These are phyloP conservation scores for Andricus quercusramuli DNA, from an alignment of 2,888 invertebrate species.

Conservation along the genomic window DNA sequence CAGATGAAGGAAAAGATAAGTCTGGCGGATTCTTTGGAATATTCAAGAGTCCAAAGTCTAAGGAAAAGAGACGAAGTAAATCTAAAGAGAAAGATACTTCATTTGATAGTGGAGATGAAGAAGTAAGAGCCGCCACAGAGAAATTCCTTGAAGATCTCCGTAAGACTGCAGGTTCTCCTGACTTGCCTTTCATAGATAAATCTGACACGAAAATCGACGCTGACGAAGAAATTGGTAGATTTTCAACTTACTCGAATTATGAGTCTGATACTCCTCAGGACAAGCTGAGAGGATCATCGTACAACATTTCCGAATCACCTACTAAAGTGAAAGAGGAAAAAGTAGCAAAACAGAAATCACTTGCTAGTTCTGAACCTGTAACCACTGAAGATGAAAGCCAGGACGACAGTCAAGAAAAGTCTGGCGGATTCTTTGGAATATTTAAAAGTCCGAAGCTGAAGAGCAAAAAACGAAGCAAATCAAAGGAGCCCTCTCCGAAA, in stretches of 20 bases:
- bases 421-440: constrained; percentile 70
- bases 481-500: constrained; percentile 69
- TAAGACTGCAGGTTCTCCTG: constrained; percentile 57
- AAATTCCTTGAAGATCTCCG: constrained; percentile 67
- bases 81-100: constrained; percentile 70
- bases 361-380: constrained; percentile 12
- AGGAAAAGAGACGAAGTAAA: constrained; percentile 65
- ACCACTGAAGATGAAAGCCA: constrained; percentile 41
- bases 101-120: constrained; percentile 72
- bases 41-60: constrained; percentile 71
- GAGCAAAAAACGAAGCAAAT: constrained; percentile 66
- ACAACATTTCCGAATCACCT: constrained; percentile 43
- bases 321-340: constrained; percentile 36
- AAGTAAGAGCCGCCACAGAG: constrained; percentile 63
- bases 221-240: constrained; percentile 22
- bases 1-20: constrained; percentile 65
- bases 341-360: constrained; percentile 22
- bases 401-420: constrained; percentile 49
- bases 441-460: constrained; percentile 71
- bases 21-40: constrained; percentile 56
- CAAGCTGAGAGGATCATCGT: constrained; percentile 51
- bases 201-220: constrained; percentile 2
- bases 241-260: constrained; percentile 26
- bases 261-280: constrained; percentile 50
- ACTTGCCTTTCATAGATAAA: constrained; percentile 35